Percentiles rank a stretch among this genome's conserved stretches.
phyloP scores from a whole-genome alignment of 1,140 invertebrate genomes.

The Periplaneta americana region DNA sequence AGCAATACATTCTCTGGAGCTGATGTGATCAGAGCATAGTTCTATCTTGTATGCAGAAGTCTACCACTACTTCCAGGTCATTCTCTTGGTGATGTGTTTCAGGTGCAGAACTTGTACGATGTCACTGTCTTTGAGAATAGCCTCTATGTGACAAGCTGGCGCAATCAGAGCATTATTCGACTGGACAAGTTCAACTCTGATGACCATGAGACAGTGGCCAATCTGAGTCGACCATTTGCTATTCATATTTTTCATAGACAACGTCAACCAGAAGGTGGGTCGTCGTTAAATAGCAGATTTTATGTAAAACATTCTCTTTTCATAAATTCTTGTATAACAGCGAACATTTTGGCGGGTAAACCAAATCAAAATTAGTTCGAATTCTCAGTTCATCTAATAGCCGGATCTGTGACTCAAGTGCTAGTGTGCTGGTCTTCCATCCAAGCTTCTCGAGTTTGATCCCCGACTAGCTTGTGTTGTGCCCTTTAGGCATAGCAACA shows the following conservation, averaged over 20 bases:
- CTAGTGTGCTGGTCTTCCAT: too few species aligned
- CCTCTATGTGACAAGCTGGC: conserved; percentile 61
- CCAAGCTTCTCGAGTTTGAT: too few species aligned
- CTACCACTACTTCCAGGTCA: not conserved
- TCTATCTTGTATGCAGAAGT: not conserved
- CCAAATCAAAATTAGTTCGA: too few species aligned
- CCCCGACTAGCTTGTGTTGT: too few species aligned
- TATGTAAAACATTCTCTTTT: too few species aligned
- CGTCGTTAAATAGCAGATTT: too few species aligned
- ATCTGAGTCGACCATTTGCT: conserved; percentile 50
- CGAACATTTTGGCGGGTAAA: too few species aligned
- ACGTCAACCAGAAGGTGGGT: conserved; percentile 60
- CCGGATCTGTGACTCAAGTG: too few species aligned
- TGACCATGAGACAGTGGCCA: conserved; percentile 37
- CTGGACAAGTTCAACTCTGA: conserved; percentile 49
- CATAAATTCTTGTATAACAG: too few species aligned
- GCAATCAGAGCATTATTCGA: conserved; percentile 51
- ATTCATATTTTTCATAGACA: conserved; percentile 67
- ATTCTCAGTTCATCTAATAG: too few species aligned
- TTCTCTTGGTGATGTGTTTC: conserved; percentile 25
- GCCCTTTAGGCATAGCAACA: too few species aligned
- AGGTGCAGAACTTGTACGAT: conserved; percentile 61
- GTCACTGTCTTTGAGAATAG: conserved; percentile 64
- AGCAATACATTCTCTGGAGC: not conserved
- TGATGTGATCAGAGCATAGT: too few species aligned